These are phyloP conservation scores for Belgica antarctica DNA, from an alignment of 2,888 invertebrate genomes.

Conservation along the genomic window DNA sequence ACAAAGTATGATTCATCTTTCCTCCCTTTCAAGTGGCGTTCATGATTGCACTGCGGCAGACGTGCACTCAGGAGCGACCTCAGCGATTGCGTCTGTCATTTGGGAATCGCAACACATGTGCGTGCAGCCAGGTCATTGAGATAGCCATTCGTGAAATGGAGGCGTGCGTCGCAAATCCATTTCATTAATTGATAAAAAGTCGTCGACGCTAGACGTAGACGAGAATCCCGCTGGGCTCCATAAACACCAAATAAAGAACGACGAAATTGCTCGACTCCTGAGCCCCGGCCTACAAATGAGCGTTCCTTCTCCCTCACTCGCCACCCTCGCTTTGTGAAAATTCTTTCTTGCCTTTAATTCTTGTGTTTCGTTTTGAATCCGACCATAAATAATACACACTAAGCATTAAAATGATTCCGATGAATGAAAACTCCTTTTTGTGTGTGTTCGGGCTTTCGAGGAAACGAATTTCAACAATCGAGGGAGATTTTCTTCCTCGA, in stretches of 20 bases:
- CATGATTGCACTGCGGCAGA: constrained; percentile 5
- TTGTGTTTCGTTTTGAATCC: background rate
- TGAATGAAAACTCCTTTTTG: constrained; percentile 5
- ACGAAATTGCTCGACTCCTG: too few species aligned
- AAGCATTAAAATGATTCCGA: constrained; percentile 5
- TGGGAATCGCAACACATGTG: background rate
- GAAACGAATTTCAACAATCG: constrained; percentile 10
- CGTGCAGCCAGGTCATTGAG: constrained; percentile 6
- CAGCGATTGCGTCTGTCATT: background rate
- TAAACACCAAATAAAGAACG: too few species aligned
- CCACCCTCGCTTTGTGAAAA: constrained; percentile 8
- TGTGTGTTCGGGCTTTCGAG: background rate
- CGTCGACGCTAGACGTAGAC: background rate
- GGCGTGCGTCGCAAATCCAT: background rate
- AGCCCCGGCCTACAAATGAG: too few species aligned
- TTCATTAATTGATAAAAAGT: constrained; percentile 16
- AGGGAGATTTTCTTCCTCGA: background rate
- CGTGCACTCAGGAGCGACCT: background rate
- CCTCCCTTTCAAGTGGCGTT: background rate
- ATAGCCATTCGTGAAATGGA: background rate
- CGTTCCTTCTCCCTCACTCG: too few species aligned
- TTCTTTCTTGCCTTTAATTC: background rate
- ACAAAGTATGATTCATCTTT: constrained; percentile 19
- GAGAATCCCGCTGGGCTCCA: too few species aligned
- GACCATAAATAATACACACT: constrained; percentile 10